These are phyloP conservation scores for Athalia cordata DNA, from an alignment of 2,888 invertebrate genomes.

Conservation along the genomic window DNA sequence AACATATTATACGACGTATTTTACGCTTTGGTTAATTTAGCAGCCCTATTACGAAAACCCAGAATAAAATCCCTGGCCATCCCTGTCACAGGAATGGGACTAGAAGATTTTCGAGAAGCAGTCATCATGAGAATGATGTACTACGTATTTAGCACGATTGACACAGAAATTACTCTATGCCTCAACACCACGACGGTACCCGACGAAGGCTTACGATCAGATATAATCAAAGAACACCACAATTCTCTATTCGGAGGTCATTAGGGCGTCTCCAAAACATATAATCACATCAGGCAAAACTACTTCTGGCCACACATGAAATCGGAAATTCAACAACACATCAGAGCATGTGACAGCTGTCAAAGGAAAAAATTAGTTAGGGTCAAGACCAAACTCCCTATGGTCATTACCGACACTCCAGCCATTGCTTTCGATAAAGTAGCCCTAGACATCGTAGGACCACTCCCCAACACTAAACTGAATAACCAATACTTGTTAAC, in stretches of 20 bases:
- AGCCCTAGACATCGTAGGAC: constrained; percentile 28
- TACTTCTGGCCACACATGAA: constrained; percentile 47
- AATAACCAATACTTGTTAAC: no score
- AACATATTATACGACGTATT: background rate
- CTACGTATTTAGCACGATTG: no score
- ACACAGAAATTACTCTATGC: background rate
- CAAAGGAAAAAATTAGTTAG: constrained; percentile 38
- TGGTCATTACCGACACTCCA: constrained; percentile 38
- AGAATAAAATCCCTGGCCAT: no score
- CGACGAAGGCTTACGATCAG: background rate
- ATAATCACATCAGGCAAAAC: background rate
- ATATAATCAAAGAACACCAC: constrained; percentile 21
- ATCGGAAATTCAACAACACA: constrained; percentile 32
- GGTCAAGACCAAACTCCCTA: constrained; percentile 33
- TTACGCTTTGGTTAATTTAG: background rate
- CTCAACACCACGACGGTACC: background rate
- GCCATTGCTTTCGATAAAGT: background rate
- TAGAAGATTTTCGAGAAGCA: no score
- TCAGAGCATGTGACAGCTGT: constrained; percentile 45
- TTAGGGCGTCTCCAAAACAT: constrained; percentile 46
- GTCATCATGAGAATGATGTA: no score
- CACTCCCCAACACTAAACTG: no score
- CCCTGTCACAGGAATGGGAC: no score
- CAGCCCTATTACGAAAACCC: no score
- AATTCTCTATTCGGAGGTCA: constrained; percentile 46